Conservation (phyloP, 2,113 vertebrate species). For the Tautogolabrus adspersus region DNA sequence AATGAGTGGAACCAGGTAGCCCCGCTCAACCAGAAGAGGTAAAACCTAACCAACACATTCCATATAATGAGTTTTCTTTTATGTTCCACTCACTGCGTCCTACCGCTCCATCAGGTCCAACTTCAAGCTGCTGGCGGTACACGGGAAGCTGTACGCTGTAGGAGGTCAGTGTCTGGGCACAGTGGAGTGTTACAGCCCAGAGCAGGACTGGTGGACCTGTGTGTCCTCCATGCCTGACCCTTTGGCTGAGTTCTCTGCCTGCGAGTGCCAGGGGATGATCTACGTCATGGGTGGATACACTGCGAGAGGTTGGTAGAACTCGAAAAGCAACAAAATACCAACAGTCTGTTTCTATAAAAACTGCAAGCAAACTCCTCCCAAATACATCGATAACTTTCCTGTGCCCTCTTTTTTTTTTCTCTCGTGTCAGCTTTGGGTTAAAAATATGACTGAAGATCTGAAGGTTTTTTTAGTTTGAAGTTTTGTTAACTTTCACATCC, state of each 20-base stretch:
- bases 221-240: slow-evolving; percentile 93
- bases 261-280: slow-evolving; percentile 94
- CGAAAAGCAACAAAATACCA: background rate
- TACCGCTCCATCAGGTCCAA: slow-evolving; percentile 86
- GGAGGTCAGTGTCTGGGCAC: slow-evolving; percentile 93
- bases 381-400: no score
- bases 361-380: no score
- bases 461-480: no score
- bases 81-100: background rate
- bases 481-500: no score
- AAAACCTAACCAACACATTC: slow-evolving; percentile 3
- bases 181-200: slow-evolving; percentile 93
- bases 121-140: slow-evolving; percentile 93
- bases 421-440: no score
- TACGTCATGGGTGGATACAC: slow-evolving; percentile 97
- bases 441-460: no score
- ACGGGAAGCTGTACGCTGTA: slow-evolving; percentile 92
- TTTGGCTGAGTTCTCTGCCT: slow-evolving; percentile 95
- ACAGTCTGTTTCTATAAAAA: background rate
- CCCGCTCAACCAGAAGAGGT: slow-evolving; percentile 98
- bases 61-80: background rate
- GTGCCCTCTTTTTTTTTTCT: no score
- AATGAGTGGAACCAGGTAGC: slow-evolving; percentile 93
- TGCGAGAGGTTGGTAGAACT: slow-evolving; percentile 85
- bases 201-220: slow-evolving; percentile 94